These are phyloP conservation scores for Drosophila obscura DNA, from an alignment of 1,140 invertebrate species.

Conservation along the genomic window DNA sequence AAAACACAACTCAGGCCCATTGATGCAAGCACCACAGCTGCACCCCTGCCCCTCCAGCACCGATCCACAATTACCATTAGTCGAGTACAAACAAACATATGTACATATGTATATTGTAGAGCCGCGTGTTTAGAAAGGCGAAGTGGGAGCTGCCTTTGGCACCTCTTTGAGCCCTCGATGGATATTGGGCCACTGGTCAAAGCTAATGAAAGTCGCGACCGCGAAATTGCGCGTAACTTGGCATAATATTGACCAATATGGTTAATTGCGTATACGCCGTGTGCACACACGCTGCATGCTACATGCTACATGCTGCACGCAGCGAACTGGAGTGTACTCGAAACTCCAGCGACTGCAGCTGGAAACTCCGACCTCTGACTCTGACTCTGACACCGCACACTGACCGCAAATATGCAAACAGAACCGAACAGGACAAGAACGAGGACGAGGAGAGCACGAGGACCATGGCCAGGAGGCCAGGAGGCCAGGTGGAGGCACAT, in stretches of 20 bases:
- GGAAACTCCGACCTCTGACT: constrained; percentile 16
- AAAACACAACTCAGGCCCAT: constrained; percentile 11
- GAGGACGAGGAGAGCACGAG: not conserved
- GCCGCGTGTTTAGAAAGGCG: too few relatives aligned
- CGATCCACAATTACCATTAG: too few relatives aligned
- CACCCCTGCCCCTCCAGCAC: not conserved
- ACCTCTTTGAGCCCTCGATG: not conserved
- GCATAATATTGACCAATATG: constrained; percentile 77
- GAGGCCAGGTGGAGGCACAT: constrained; percentile 54
- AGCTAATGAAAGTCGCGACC: constrained; percentile 65
- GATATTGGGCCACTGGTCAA: constrained; percentile 28
- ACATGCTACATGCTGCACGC: not conserved
- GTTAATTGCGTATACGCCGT: constrained; percentile 72
- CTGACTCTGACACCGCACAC: constrained; percentile 40
- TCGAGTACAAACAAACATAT: not conserved
- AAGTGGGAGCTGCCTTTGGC: not conserved
- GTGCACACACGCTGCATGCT: constrained; percentile 21
- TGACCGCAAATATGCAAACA: constrained; percentile 69
- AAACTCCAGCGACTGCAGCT: constrained; percentile 1
- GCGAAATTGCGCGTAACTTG: constrained; percentile 78
- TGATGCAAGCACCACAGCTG: not conserved
- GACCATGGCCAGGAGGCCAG: too few relatives aligned
- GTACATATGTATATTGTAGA: not conserved
- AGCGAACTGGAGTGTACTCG: constrained; percentile 5
- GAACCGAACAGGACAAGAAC: constrained; percentile 9